Evolutionary conservation across 1,140 invertebrate genomes (phyloP).

Genomic region (Drosophila virilis): DNA sequence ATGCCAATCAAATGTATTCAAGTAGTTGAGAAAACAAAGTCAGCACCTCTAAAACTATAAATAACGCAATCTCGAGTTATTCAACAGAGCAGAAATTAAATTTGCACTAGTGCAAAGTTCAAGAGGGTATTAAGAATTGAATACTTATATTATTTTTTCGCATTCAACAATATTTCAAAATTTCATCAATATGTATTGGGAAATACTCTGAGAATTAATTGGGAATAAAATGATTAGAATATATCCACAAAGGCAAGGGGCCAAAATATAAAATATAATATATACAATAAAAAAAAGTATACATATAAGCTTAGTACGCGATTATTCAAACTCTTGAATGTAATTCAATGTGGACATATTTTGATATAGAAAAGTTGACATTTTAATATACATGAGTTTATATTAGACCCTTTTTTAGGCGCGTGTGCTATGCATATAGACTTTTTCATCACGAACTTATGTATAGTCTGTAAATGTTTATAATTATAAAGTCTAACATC

Average conservation of each 20-base stretch:
- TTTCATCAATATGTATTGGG: neutral
- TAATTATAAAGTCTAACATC: constrained; percentile 18
- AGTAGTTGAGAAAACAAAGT: constrained; percentile 7
- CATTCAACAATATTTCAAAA: too few species aligned
- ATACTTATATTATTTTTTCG: neutral
- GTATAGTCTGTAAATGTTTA: constrained; percentile 11
- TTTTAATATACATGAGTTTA: neutral
- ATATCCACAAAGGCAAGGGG: too few species aligned
- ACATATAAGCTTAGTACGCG: neutral
- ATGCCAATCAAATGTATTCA: constrained; percentile 2
- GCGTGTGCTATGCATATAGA: neutral
- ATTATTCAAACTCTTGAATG: too few species aligned
- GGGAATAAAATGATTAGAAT: neutral
- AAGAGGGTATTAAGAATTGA: neutral
- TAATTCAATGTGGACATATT: neutral
- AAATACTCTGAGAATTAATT: neutral
- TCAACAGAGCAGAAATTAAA: neutral
- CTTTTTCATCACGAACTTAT: constrained; percentile 7
- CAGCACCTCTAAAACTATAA: constrained; percentile 9
- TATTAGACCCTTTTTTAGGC: neutral
- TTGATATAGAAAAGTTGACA: neutral
- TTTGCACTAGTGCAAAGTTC: too few species aligned
- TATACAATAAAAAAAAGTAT: neutral
- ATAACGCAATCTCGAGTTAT: constrained; percentile 14
- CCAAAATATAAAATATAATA: neutral